Evolutionary conservation across 2,113 vertebrate genomes (phyloP).

Genomic region (Leptobrachium ailaonicum): DNA sequence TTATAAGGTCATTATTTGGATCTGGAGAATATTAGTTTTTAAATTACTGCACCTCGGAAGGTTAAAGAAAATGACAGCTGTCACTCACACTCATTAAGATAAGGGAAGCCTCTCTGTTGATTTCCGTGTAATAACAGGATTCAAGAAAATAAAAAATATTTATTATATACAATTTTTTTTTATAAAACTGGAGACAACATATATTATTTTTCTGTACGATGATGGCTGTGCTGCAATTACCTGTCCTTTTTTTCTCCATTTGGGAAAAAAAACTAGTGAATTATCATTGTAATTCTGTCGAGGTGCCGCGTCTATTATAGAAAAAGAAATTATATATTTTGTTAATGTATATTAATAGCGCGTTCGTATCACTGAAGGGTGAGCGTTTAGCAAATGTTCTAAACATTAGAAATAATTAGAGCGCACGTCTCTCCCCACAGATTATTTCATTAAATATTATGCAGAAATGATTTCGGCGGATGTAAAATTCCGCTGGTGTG

Average conservation of each 20-base stretch:
- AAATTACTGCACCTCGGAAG: neutral
- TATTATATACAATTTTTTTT: neutral
- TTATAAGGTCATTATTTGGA: neutral
- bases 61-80: constrained; percentile 5
- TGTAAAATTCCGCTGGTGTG: constrained; percentile 3
- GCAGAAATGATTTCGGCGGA: neutral
- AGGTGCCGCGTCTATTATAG: neutral
- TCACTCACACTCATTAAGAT: constrained; percentile 15
- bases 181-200: neutral
- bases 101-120: constrained; percentile 4
- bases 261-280: neutral
- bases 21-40: neutral
- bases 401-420: constrained; percentile 30
- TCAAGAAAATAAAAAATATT: neutral
- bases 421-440: constrained; percentile 2
- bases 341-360: constrained; percentile 4
- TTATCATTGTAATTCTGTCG: neutral
- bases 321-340: constrained; percentile 14
- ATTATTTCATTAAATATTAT: constrained; percentile 28
- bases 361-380: constrained; percentile 3
- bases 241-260: neutral
- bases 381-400: neutral
- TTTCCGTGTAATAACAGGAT: neutral
- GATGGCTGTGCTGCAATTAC: neutral
- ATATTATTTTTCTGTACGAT: neutral